Base-by-base conservation (phyloP, 2,113 vertebrate genomes). In the Spilogale gracilis region DNA sequence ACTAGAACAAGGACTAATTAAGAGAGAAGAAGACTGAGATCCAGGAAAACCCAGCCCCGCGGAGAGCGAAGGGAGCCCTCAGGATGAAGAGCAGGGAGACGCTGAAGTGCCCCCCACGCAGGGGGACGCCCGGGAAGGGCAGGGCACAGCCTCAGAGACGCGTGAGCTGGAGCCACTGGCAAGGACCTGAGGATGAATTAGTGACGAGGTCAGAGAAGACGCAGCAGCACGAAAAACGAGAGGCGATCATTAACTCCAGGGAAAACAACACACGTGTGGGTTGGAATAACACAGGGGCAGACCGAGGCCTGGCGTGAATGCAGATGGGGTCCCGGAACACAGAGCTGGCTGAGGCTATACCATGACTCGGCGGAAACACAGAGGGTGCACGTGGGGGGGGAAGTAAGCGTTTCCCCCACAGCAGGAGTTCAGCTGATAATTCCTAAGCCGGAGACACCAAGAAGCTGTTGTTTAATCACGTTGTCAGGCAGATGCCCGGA, bases 231-330 rank as follows among this genome's bases (percentile, higher is more conserved):
- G 71, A 73, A 25, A 56, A 23, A 48, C 21, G 63, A 45, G 65
- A 94, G 96, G 38, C 71, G 74, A 91, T 89, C 2, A 91, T 94
- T 94, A 95, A 96, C 97, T 63, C 61, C 13, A 9, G n/a, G 71
- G 91, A 63, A 83, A 84, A 82, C 43, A 65, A 4, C 87, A 30
- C 11, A 23, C 0, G 7, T 80, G 69, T 7, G 1, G n/a, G 48
- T 27, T 25, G 79, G n/a, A 74, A 38, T 16, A 18, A 6, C 10
- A 21, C 38, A 25, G 0, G 4, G 56, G 14, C 9, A 11, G 45
- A 67, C 50, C 4, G 6, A 7, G 65, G 60, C 60, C 27, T 6
- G 18, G 4, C 0, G 7, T 14, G 83, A 25, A 25, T 27, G 21
- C 52, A 30, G 6, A 56, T 45, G 9, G 23, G 18, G 71, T 32